Conservation (phyloP, 2,113 vertebrate species). For the Sebastes schlegelii region DNA sequence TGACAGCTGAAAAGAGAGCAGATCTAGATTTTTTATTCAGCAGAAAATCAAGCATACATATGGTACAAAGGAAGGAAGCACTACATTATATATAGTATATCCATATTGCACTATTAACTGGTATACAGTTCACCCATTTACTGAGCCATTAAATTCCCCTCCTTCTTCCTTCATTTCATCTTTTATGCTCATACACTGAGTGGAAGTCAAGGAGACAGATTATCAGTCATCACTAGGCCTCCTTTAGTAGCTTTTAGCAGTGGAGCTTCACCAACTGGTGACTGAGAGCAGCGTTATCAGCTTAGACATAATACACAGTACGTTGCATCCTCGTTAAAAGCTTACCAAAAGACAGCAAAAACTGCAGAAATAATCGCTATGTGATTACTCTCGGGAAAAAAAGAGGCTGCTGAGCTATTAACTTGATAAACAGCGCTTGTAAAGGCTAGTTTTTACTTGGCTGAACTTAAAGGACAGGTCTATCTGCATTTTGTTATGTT, state of each 20-base stretch:
- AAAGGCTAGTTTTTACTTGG: not conserved
- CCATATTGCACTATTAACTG: not conserved
- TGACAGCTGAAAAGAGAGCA: constrained; percentile 16
- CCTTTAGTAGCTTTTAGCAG: not conserved
- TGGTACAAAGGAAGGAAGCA: not conserved
- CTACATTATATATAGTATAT: not conserved
- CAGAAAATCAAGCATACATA: not conserved
- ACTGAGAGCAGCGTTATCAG: not conserved
- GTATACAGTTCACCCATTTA: too few species aligned
- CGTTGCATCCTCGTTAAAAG: not conserved
- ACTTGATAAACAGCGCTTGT: not conserved
- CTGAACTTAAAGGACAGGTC: not conserved
- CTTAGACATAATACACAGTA: not conserved
- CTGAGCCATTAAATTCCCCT: not conserved
- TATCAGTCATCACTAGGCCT: not conserved
- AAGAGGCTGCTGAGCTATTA: not conserved
- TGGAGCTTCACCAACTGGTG: not conserved
- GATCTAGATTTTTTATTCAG: not conserved
- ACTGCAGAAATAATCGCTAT: not conserved
- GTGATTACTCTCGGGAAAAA: not conserved
- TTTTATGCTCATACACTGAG: not conserved
- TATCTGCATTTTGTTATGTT: too few species aligned
- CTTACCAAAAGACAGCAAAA: not conserved
- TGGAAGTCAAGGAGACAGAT: not conserved
- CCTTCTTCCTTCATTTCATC: not conserved